Percentiles rank a stretch among this genome's conserved stretches.
Conservation (phyloP, 2,888 invertebrate genomes). For the Spilosoma lubricipeda region DNA sequence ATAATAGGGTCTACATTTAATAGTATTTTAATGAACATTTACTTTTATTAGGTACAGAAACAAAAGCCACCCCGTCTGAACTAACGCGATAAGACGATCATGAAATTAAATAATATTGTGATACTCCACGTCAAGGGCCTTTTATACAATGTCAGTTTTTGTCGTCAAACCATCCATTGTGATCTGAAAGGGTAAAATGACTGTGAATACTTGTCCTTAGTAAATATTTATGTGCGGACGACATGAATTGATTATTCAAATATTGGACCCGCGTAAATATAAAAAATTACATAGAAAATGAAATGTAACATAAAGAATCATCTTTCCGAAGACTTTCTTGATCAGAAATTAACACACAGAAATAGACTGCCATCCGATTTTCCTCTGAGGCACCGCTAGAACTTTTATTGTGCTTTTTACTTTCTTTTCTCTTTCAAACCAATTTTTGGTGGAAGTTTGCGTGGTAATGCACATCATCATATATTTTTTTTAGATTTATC, state of each 20-base stretch:
- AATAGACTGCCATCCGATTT: neutral
- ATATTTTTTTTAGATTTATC: no score
- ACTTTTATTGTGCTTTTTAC: neutral
- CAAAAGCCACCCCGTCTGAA: constrained; percentile 30
- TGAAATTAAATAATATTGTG: constrained; percentile 31
- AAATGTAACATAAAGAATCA: neutral
- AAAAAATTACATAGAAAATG: neutral
- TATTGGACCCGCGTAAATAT: constrained; percentile 14
- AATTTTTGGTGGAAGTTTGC: no score
- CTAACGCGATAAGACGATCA: constrained; percentile 42
- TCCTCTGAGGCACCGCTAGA: neutral
- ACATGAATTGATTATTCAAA: constrained; percentile 49
- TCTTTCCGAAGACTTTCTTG: neutral
- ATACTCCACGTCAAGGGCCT: constrained; percentile 14
- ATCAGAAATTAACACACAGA: neutral
- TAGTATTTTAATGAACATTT: constrained; percentile 9
- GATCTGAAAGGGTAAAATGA: constrained; percentile 40
- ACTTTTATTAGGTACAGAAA: constrained; percentile 3
- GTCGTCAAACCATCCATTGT: constrained; percentile 36
- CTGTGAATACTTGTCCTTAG: constrained; percentile 38
- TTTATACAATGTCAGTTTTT: constrained; percentile 42
- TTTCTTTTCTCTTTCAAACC: no score
- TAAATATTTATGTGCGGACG: constrained; percentile 46
- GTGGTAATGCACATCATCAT: no score
- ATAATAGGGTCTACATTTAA: neutral